phyloP scores from a whole-genome alignment of 2,113 vertebrate species.

The Blennius ocellaris region DNA sequence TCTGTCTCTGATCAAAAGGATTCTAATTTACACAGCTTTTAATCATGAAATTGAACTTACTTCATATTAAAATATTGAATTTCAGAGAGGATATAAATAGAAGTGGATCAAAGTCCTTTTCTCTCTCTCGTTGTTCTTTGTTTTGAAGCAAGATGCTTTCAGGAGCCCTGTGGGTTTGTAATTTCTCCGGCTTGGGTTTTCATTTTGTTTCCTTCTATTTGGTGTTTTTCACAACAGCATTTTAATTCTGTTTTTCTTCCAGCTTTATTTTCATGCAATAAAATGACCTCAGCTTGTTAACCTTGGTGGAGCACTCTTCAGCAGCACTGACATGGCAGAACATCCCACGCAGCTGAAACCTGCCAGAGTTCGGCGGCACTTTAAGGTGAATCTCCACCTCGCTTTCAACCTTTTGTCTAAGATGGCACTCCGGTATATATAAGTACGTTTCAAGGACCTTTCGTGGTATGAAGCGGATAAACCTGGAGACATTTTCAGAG shows the following conservation, averaged over 20 bases:
- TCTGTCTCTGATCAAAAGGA: constrained; percentile 36
- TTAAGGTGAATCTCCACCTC: constrained; percentile 13
- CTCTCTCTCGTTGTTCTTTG: constrained; percentile 12
- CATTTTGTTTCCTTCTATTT: constrained; percentile 5
- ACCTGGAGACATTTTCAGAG: constrained; percentile 38
- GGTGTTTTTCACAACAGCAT: background rate
- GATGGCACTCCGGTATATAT: constrained; percentile 15
- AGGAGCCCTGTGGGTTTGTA: constrained; percentile 25
- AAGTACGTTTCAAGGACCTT: constrained; percentile 54
- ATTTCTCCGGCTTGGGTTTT: constrained; percentile 34
- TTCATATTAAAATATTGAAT: constrained; percentile 9
- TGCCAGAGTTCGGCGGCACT: constrained; percentile 26
- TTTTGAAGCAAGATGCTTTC: constrained; percentile 35
- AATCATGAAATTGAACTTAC: constrained; percentile 36
- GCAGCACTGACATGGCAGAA: constrained; percentile 10
- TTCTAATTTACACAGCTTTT: constrained; percentile 30
- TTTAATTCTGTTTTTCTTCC: constrained; percentile 22
- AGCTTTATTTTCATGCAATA: background rate
- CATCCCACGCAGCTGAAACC: constrained; percentile 13
- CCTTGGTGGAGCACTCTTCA: constrained; percentile 21
- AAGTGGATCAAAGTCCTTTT: constrained; percentile 33
- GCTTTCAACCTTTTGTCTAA: constrained; percentile 50
- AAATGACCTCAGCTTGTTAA: constrained; percentile 31
- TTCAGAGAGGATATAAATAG: constrained; percentile 28
- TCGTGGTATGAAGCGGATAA: constrained; percentile 17